Evolutionary conservation across 2,797 vertebrate genomes (phyloP), one percentile per base, ranked within the genome.

Genomic region (Danio jaintianensis): DNA sequence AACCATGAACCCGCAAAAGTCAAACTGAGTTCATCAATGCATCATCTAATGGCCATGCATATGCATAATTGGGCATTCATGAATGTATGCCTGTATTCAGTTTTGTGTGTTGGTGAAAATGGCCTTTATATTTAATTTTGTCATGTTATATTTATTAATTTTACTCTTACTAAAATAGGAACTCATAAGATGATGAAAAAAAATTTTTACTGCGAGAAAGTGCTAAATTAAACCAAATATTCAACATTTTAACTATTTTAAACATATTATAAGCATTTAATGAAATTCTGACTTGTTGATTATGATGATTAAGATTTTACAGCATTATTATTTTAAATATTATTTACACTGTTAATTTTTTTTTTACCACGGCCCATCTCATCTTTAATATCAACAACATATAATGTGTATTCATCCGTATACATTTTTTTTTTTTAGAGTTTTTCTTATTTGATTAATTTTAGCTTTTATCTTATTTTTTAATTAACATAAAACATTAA

Each of bases 101-200:
- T 50, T 5, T 50, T 50, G 10, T 12, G 12, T 9, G 43, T 10
- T 45, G 5, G 43, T 45, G 5, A 47, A 47, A 1, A 47, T 7
- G 11, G 2, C 7, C 10, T 45, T 45, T 45, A 10, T 13, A 61
- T 61, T 15, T 22, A 22, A 11, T 10, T 11, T 29, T 12, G 55
- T 56, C 55, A 29, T 58, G n/a, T n/a, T n/a, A n/a, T n/a, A n/a
- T n/a, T n/a, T n/a, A 56, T 59, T 59, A 13, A 9, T 61, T 61
- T 7, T 61, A 38, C 15, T 61, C 29, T 62, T 38, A 36, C 13
- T 61, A 29, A 7, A 59, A 13, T 7, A 59, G 2, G 9, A 59
- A 12, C 29, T 59, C 3, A 36, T 38, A 29, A 61, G 6, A 4
- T 38, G 29, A 61, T 7, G 1, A 61, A 38, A 61, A 59, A 7